Conservation (phyloP, 2,797 vertebrate genomes). For the Centropyge bicolor region DNA sequence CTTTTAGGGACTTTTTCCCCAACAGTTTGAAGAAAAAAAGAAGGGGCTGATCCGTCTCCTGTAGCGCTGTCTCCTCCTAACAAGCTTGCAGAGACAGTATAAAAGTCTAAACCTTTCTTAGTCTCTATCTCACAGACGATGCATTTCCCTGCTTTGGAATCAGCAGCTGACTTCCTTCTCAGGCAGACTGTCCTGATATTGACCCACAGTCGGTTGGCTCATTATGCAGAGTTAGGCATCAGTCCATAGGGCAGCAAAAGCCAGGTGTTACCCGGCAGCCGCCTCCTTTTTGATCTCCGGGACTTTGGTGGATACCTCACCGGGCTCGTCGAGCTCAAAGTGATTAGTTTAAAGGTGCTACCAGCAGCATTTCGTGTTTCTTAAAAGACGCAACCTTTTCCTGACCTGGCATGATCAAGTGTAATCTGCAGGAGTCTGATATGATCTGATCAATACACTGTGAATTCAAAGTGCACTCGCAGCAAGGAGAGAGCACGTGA, state of each 20-base stretch:
- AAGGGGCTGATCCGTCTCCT: constrained; percentile 1
- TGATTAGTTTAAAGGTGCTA: constrained; percentile 11
- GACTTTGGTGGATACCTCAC: constrained; percentile 16
- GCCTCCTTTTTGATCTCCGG: constrained; percentile 3
- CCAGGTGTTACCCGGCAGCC: constrained; percentile 11
- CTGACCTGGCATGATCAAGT: not conserved
- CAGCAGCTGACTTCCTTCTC: not conserved
- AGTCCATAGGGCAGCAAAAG: not conserved
- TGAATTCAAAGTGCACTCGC: not conserved
- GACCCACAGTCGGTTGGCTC: constrained; percentile 18
- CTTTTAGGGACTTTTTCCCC: not conserved
- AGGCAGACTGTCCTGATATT: constrained; percentile 19
- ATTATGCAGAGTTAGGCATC: constrained; percentile 28
- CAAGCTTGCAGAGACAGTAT: constrained; percentile 3
- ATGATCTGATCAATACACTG: not conserved
- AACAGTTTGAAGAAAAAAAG: constrained; percentile 3
- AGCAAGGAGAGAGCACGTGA: not conserved
- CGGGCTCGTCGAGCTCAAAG: not conserved
- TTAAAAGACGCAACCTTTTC: not conserved
- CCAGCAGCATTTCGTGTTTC: constrained; percentile 5
- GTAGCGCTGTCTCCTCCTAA: constrained; percentile 9
- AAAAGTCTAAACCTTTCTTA: not conserved
- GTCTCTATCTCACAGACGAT: too few species aligned
- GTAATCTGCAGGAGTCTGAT: constrained; percentile 13
- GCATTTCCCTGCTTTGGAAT: constrained; percentile 7